Base-by-base conservation (phyloP, 2,113 vertebrate genomes). In the Sinocyclocheilus anshuiensis region DNA sequence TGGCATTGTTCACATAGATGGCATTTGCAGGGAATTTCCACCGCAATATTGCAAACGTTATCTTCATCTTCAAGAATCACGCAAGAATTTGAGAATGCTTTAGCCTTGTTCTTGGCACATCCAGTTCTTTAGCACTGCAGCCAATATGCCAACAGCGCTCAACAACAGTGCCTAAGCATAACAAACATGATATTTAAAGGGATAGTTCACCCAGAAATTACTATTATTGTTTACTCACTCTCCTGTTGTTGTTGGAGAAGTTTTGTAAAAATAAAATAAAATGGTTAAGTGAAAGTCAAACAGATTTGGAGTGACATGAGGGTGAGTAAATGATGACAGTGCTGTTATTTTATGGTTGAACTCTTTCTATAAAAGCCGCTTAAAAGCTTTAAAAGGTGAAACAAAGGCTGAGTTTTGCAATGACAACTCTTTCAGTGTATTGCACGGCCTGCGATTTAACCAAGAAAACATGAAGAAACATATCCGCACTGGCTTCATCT, bases 1-100 rank as follows among this genome's bases (percentile, higher is more conserved):
- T 81, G 77, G 69, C 85, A 86, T 82, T 48, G 67, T 55, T 81
- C 16, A 86, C 85, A 86, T 76, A 75, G 69, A 63, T 86, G 69
- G n/a, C 55, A 81, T 72, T 29, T 65, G 39, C 80, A 33, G 55
- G 85, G 78, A 82, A 71, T 53, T 72, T 86, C 55, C 77, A 81
- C 18, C 8, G 63, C 77, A 86, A 72, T 26, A 80, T 86, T 80
- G 13, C 2, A 6, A 24, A 39, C 1, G 18, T 50, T 10, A 81
- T 76, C 7, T 33, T 67, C 42, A 74, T 72, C 57, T 3, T n/a
- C 1, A 59, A 59, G 77, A 79, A 57, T 79, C 33, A 33, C 18
- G 48, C 18, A 79, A 59, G 33, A 24, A 80, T 61, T 61, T 24
- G 48, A 78, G 18, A 71, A 69, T 2, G 26, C 26, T 50, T 82